Evolutionary conservation across 2,113 vertebrate species (phyloP), one percentile per base, ranked within the genome.

Genomic region (Oreochromis spilurus): DNA sequence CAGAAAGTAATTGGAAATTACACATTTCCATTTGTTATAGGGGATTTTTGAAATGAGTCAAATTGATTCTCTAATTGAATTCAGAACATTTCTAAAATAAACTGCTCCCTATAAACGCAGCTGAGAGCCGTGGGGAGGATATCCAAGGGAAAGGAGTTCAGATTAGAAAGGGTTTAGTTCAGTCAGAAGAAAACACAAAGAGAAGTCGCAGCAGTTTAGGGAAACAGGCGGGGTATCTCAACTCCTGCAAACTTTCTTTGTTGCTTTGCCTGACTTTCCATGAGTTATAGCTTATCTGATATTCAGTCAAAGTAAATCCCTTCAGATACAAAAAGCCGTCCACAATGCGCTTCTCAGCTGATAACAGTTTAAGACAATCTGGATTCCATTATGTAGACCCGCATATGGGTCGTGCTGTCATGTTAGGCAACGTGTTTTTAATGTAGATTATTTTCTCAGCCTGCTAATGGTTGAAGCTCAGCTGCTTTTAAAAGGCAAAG

Each of bases 201-300:
- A 82, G 53, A 58, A 82, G 79, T 53, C 2, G 24, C 5, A 24
- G 53, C 75, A 60, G 34, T 58, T 81, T 82, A 3, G 40, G 26
- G n/a, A 85, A 90, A 88, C 67, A 82, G 80, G 79, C 60, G 62
- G 57, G 19, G 81, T 55, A 58, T 81, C 38, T 90, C 58, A 79
- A 62, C 86, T 77, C 58, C 82, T 82, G 62, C 79, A 88, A 86
- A 89, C 82, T 60, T 60, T 65, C 75, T 87, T 78, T 90, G 48
- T 81, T 55, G 84, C 72, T 54, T 50, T 70, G 62, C 52, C 78
- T 50, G 43, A 80, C 86, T 54, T 81, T 81, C 60, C 83, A 79
- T 24, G 34, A 24, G 75, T 79, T n/a, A 85, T 24, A 70, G 53
- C 89, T 92, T 92, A 93, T 93, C 93, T 91, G 91, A 93, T 87